Conservation (phyloP, 2,113 vertebrate genomes). For the Eulacestoma nigropectus region DNA sequence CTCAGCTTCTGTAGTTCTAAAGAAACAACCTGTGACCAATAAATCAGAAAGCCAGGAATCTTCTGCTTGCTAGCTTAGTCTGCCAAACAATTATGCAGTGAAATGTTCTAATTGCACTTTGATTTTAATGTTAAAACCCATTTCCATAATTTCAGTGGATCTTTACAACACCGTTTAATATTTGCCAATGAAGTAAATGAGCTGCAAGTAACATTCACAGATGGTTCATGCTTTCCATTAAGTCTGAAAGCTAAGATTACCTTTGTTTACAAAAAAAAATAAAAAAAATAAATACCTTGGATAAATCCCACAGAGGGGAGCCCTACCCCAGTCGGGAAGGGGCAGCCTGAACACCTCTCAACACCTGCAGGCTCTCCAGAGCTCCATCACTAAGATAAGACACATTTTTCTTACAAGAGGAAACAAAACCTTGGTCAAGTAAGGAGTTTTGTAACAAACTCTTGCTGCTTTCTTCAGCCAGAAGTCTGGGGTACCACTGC, state of each 20-base stretch:
- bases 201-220: slow-evolving; percentile 72
- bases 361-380: not conserved
- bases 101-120: slow-evolving; percentile 75
- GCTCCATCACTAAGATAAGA: not conserved
- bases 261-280: slow-evolving; percentile 36
- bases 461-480: not conserved
- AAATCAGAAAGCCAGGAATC: slow-evolving; percentile 60
- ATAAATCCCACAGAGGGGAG: not conserved
- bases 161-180: slow-evolving; percentile 69
- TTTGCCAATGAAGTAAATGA: slow-evolving; percentile 74
- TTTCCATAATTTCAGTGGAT: slow-evolving; percentile 76
- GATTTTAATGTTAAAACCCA: slow-evolving; percentile 76
- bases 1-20: not conserved
- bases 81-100: slow-evolving; percentile 73
- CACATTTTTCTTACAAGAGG: not conserved
- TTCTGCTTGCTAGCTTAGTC: slow-evolving; percentile 1
- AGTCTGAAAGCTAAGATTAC: slow-evolving; percentile 18
- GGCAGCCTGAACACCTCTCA: not conserved
- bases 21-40: slow-evolving; percentile 63
- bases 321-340: not conserved
- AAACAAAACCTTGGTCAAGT: not conserved
- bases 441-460: not conserved
- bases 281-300: not conserved
- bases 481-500: not conserved
- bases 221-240: slow-evolving; percentile 66